Conservation (phyloP, 1,140 invertebrate species). For the Tribolium castaneum region DNA sequence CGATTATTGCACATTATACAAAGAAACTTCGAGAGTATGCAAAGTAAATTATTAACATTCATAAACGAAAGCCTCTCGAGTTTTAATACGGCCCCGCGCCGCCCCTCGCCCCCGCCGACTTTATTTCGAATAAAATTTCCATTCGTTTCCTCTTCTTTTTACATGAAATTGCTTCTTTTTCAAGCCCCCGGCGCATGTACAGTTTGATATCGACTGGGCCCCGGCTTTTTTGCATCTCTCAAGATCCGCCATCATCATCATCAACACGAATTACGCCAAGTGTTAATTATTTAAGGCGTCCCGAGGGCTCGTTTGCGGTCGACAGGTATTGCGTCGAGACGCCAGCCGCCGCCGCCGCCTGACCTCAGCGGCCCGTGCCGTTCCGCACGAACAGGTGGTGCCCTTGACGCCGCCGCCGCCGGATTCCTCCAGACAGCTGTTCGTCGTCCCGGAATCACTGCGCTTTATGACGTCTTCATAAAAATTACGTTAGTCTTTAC, state of each 20-base stretch:
- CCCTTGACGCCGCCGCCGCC: conserved; percentile 45
- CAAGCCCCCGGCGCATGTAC: conserved; percentile 57
- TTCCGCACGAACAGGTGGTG: conserved; percentile 54
- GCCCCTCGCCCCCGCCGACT: conserved; percentile 44
- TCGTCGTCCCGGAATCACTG: conserved; percentile 9
- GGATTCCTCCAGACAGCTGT: conserved; percentile 46
- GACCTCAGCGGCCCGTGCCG: conserved; percentile 40
- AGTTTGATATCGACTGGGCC: conserved; percentile 58
- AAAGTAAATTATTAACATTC: conserved; percentile 64
- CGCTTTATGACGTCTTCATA: conserved; percentile 39
- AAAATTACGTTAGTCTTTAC: conserved; percentile 40
- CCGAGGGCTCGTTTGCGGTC: conserved; percentile 27
- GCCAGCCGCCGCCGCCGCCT: conserved; percentile 2
- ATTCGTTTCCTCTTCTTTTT: conserved; percentile 60
- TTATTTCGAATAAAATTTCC: conserved; percentile 63
- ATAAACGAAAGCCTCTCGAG: conserved; percentile 62
- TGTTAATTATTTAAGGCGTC: conserved; percentile 29
- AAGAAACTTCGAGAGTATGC: conserved; percentile 58
- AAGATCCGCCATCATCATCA: conserved; percentile 30
- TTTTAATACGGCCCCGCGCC: conserved; percentile 56
- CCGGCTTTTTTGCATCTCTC: conserved; percentile 52
- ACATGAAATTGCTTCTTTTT: conserved; percentile 55
- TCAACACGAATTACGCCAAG: conserved; percentile 10
- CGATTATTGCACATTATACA: conserved; percentile 58
- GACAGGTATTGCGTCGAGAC: conserved; percentile 26